Percentiles rank a stretch among this genome's conserved stretches.
These are phyloP conservation scores for Tauraco hartlaubi DNA, from an alignment of 2,797 vertebrate genomes.

Conservation along the genomic window DNA sequence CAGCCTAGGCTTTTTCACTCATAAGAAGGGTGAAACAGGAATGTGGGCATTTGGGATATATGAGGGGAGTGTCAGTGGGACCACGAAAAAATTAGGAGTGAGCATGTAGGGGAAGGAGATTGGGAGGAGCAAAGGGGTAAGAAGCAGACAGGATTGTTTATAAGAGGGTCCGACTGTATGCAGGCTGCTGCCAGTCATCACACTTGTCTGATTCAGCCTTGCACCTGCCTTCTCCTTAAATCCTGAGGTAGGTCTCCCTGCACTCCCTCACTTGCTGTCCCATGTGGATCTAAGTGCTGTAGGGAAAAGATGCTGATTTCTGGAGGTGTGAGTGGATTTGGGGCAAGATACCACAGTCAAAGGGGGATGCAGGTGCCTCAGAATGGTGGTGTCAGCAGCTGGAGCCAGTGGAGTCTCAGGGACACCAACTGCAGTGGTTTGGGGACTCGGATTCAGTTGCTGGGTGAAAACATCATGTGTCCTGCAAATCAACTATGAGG, in stretches of 20 bases:
- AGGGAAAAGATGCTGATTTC: neutral
- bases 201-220: neutral
- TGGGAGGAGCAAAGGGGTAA: neutral
- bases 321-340: neutral
- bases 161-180: fast-evolving
- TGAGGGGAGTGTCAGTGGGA: fast-evolving
- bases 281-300: neutral
- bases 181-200: fast-evolving
- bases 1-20: neutral
- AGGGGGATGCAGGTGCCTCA: fast-evolving
- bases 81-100: neutral
- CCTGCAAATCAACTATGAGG: fast-evolving
- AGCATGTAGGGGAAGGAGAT: fast-evolving
- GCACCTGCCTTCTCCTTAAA: neutral
- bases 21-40: neutral
- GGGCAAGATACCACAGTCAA: neutral
- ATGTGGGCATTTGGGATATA: neutral
- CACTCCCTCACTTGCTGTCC: neutral
- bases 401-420: neutral
- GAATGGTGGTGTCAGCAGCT: neutral
- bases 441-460: fast-evolving
- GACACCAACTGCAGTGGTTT: fast-evolving
- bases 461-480: neutral
- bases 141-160: fast-evolving
- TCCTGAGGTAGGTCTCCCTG: neutral